Conservation (phyloP, 2,113 vertebrate genomes). For the Cryptotis parvus region DNA sequence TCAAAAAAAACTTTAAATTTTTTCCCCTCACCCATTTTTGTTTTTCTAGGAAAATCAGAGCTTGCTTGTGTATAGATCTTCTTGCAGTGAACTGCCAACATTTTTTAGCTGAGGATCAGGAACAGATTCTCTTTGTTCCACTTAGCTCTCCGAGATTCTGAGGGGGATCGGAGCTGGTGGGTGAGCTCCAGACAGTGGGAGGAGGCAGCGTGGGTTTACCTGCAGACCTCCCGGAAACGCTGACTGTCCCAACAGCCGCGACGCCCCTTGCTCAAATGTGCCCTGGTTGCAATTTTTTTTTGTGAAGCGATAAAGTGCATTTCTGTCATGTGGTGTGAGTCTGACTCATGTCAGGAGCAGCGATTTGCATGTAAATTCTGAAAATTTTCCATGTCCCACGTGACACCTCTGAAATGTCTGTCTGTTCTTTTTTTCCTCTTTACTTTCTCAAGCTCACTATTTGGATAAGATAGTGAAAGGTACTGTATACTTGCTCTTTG, state of each 20-base stretch:
- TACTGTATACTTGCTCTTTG: conserved; percentile 93
- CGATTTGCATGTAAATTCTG: conserved; percentile 89
- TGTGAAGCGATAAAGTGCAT: conserved; percentile 75
- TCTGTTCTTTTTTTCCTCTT: conserved; percentile 87
- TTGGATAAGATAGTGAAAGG: conserved; percentile 99
- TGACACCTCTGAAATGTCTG: conserved; percentile 92
- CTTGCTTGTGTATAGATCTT: not conserved
- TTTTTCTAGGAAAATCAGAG: not conserved
- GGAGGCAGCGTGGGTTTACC: conserved; percentile 35
- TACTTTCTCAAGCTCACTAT: conserved; percentile 97
- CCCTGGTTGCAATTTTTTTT: conserved; percentile 76
- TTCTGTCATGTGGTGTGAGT: conserved; percentile 83
- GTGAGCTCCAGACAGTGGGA: not conserved
- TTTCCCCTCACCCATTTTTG: too few species aligned
- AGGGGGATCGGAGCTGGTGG: not conserved
- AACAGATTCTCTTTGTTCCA: conserved; percentile 51
- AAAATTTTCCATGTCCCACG: conserved; percentile 86
- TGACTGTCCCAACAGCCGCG: conserved; percentile 53
- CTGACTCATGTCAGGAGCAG: conserved; percentile 82
- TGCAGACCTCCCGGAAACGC: conserved; percentile 47
- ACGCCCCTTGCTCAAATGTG: conserved; percentile 63
- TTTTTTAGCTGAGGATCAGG: conserved; percentile 12
- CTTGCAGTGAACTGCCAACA: not conserved
- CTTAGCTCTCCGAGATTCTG: conserved; percentile 11
- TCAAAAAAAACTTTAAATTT: not conserved